These are phyloP conservation scores for Sitta europaea DNA, from an alignment of 2,113 vertebrate species.

Conservation along the genomic window DNA sequence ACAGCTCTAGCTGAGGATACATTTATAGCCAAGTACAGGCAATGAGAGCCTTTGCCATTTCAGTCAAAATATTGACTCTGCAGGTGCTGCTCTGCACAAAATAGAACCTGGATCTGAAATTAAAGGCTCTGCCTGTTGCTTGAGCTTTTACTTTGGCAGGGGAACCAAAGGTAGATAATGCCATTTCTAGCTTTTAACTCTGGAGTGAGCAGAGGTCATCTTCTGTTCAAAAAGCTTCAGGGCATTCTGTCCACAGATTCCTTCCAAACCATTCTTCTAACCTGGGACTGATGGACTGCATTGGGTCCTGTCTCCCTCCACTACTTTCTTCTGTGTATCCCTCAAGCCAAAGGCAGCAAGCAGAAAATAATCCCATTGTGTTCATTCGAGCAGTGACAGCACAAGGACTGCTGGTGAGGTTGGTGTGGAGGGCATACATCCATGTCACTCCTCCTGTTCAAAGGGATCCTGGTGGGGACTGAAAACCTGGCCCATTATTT, in stretches of 20 bases:
- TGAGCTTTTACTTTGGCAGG: not conserved
- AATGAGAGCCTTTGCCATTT: not conserved
- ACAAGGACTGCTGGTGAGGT: not conserved
- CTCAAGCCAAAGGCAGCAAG: not conserved
- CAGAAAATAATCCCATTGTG: not conserved
- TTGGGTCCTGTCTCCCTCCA: not conserved
- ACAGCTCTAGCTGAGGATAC: not conserved
- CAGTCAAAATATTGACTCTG: not conserved
- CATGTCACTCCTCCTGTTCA: not conserved
- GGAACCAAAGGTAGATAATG: not conserved
- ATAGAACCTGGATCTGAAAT: not conserved
- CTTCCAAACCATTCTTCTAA: not conserved
- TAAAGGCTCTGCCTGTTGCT: not conserved
- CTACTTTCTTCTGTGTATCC: not conserved
- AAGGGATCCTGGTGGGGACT: not conserved
- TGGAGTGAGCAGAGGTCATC: not conserved
- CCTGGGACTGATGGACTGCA: not conserved
- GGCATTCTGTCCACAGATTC: not conserved
- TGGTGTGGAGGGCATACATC: not conserved
- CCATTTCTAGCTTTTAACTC: slow-evolving; percentile 3
- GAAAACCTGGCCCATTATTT: not conserved
- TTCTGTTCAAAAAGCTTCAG: not conserved
- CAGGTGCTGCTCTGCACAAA: not conserved
- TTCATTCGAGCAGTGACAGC: not conserved
- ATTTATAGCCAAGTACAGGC: not conserved